A percentile compares a stretch with the other conserved stretches of the same genome.
Conservation (phyloP, 2,797 vertebrate species). For the Paramormyrops hopkinsi region DNA sequence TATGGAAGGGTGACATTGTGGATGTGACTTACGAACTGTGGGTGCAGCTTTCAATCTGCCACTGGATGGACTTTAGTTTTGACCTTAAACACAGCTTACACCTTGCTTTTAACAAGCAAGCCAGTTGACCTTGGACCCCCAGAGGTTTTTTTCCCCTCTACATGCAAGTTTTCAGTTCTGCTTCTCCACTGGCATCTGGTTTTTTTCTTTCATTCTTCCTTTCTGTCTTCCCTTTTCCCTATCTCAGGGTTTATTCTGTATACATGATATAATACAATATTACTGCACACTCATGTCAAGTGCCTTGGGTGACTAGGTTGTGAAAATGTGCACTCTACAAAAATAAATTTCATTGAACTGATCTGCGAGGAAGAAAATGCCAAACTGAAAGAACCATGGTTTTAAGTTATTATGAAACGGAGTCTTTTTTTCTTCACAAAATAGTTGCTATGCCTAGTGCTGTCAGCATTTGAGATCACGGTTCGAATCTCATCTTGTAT, state of each 20-base stretch:
- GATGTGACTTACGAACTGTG: neutral
- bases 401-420: neutral
- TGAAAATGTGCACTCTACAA: neutral
- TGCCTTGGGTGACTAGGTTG: neutral
- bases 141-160: neutral
- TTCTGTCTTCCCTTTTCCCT: neutral
- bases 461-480: neutral
- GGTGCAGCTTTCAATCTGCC: neutral
- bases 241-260: neutral
- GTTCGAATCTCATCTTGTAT: neutral
- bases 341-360: neutral
- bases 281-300: neutral
- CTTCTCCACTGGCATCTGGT: neutral
- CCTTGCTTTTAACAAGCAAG: neutral
- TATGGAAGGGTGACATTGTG: neutral
- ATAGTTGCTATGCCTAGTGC: neutral
- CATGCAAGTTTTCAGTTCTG: neutral
- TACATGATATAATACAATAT: neutral
- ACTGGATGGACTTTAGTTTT: neutral
- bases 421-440: neutral
- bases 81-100: neutral
- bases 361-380: neutral
- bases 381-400: neutral
- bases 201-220: neutral
- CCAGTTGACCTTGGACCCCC: neutral